phyloP scores from a whole-genome alignment of 2,888 invertebrate genomes.

The Adelognathus sp. region DNA sequence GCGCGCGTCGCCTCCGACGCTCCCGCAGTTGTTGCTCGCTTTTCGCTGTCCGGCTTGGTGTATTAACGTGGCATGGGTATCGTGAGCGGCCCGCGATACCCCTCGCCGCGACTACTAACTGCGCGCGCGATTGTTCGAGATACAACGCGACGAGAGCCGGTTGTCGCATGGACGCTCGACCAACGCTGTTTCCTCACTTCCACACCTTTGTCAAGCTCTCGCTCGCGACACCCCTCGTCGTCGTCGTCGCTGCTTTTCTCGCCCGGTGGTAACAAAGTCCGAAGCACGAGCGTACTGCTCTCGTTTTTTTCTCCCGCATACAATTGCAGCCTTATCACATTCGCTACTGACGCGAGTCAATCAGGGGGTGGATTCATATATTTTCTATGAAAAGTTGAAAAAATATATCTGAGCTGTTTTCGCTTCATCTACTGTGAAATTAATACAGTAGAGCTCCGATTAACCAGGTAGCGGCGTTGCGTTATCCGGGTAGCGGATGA shows the following conservation, averaged over 20 bases:
- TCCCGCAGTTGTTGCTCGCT: slow-evolving; percentile 42
- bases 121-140: slow-evolving; percentile 54
- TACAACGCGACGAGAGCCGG: neutral
- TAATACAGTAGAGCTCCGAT: too few species aligned
- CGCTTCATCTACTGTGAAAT: neutral
- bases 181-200: slow-evolving; percentile 28
- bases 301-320: neutral
- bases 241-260: too few species aligned
- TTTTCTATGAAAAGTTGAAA: neutral
- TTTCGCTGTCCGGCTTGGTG: slow-evolving; percentile 16
- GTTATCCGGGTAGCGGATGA: too few species aligned
- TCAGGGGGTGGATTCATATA: neutral
- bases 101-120: slow-evolving; percentile 27
- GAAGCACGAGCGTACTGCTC: neutral
- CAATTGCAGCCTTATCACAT: neutral
- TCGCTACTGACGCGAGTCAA: neutral
- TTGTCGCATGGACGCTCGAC: slow-evolving; percentile 26
- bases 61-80: too few species aligned
- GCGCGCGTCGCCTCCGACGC: slow-evolving; percentile 39
- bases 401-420: neutral
- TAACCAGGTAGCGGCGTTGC: too few species aligned
- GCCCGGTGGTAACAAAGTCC: neutral
- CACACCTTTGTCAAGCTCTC: neutral
- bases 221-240: neutral
- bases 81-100: too few species aligned